Evolutionary conservation across 2,113 vertebrate species (phyloP).

Genomic region (Pithys albifrons): DNA sequence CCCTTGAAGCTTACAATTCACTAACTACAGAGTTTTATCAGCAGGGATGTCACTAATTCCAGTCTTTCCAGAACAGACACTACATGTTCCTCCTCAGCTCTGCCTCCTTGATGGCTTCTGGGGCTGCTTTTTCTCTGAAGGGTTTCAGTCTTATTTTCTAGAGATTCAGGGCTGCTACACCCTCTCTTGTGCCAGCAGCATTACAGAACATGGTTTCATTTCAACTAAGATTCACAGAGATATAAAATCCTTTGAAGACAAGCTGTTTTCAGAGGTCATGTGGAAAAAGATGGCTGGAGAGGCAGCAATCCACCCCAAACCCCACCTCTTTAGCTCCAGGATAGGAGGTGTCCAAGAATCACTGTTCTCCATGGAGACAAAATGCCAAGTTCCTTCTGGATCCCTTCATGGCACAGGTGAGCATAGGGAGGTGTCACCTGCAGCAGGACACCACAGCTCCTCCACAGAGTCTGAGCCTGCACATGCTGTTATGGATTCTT

Average conservation of each 20-base stretch:
- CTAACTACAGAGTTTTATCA: not conserved
- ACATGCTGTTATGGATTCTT: accelerated
- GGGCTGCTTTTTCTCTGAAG: not conserved
- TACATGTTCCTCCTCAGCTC: not conserved
- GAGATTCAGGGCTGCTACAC: not conserved
- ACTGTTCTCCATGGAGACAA: not conserved
- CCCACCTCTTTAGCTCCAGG: not conserved
- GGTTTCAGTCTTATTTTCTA: not conserved
- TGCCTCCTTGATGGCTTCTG: not conserved
- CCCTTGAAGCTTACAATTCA: not conserved
- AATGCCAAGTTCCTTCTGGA: accelerated
- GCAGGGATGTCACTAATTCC: not conserved
- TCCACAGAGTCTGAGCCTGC: accelerated
- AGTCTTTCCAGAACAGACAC: not conserved
- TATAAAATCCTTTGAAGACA: not conserved
- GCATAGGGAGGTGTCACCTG: not conserved
- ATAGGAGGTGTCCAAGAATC: not conserved
- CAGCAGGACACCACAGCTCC: accelerated
- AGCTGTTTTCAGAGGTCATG: not conserved
- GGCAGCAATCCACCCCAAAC: not conserved
- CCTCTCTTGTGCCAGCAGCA: not conserved
- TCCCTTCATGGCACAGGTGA: not conserved
- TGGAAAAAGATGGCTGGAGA: not conserved
- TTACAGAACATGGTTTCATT: not conserved
- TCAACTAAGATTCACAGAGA: not conserved